phyloP scores from a whole-genome alignment of 2,888 invertebrate species.

The Trilocha varians region DNA sequence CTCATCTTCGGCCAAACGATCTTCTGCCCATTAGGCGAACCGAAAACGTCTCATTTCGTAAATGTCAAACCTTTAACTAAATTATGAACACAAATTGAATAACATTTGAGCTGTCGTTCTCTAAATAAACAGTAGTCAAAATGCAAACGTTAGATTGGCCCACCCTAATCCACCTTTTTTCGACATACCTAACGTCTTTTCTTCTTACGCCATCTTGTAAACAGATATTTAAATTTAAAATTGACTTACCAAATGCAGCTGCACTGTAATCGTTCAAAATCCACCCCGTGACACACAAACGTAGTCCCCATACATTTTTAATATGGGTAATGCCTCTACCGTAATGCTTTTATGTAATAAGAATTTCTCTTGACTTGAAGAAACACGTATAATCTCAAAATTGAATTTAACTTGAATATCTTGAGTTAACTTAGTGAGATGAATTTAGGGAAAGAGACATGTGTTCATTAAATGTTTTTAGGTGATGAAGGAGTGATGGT shows the following conservation, averaged over 20 bases:
- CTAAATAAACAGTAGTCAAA: too few species aligned
- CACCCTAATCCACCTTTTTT: neutral
- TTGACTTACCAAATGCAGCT: conserved; percentile 6
- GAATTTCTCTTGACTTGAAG: conserved; percentile 5
- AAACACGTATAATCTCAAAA: conserved; percentile 3
- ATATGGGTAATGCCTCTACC: conserved; percentile 20
- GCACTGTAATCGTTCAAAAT: conserved; percentile 11
- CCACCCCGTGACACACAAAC: conserved; percentile 26
- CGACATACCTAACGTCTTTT: neutral
- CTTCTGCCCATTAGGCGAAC: too few species aligned
- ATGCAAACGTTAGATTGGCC: too few species aligned
- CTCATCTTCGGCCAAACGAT: too few species aligned
- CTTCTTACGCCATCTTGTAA: neutral
- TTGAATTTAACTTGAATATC: neutral
- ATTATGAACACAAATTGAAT: too few species aligned
- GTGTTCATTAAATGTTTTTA: too few species aligned
- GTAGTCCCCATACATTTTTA: conserved; percentile 30
- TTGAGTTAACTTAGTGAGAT: too few species aligned
- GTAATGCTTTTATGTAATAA: conserved; percentile 14
- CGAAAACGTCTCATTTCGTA: too few species aligned
- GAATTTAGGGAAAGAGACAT: too few species aligned
- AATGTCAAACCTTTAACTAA: too few species aligned
- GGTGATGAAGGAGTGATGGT: too few species aligned
- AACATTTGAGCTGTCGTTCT: too few species aligned
- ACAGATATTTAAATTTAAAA: conserved; percentile 7